Evolutionary conservation across 2,113 vertebrate genomes (phyloP), one percentile per base, ranked within the genome.

Genomic region (Halcyon senegalensis): DNA sequence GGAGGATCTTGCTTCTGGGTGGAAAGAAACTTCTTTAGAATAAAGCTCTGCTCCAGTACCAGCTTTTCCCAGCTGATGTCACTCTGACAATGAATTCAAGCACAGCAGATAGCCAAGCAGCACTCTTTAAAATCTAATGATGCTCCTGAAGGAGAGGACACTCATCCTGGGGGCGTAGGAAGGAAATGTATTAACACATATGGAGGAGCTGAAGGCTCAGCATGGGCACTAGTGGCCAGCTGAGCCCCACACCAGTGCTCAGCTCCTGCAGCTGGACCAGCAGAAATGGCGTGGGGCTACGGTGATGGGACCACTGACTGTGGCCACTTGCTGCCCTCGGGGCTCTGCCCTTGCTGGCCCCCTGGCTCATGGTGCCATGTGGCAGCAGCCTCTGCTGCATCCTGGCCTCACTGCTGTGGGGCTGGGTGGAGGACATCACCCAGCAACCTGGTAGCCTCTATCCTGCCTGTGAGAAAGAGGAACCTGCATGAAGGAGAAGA

Each of bases 61-160:
- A 66, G 20, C 33, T 86, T 93, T 76, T 96, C 70, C 96, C 96
- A 96, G 89, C 62, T 95, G 95, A 90, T 96, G 96, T 98, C 96
- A 95, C 94, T 95, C 64, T 97, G 87, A 76, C 89, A 88, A 93
- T 84, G 67, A 76, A 64, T 93, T 93, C 56, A 43, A 82, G 59
- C 56, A 48, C 75, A 31, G 31, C 77, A 60, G 69, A 23, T 5
- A 31, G 58, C 78, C 60, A 55, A 92, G 39, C 75, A 69, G 27
- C 39, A 5, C 35, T 37, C 50, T 12, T 1, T 30, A 23, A 66
- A 87, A 63, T 17, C 37, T 35, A 19, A 63, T 7, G 59, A 18
- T 59, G 50, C 21, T 84, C 18, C 63, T 59, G 55, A 90, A 41
- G 2, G 79, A 48, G 33, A 41, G 17, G 24, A 8, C 7, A 1